Percentiles rank a stretch among this genome's conserved stretches.
Evolutionary conservation across 2,888 invertebrate genomes (phyloP).

Genomic region (Pardosa pseudoannulata): DNA sequence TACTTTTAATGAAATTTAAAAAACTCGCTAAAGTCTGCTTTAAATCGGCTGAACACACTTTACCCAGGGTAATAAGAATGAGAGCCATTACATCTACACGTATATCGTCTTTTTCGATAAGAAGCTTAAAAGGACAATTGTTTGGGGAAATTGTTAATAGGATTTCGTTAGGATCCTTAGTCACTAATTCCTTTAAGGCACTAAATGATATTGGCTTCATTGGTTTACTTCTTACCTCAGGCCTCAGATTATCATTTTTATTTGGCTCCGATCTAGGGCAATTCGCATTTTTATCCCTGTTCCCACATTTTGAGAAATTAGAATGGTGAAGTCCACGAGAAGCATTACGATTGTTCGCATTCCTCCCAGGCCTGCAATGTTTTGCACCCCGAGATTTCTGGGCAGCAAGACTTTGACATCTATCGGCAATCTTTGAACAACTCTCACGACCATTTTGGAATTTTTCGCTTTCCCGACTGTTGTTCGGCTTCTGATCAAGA

Average conservation of each 20-base stretch:
- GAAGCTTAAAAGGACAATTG: conserved; percentile 6
- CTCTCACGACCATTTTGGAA: neutral
- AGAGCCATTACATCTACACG: conserved; percentile 33
- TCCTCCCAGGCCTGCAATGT: too few relatives aligned
- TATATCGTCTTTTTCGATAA: conserved; percentile 11
- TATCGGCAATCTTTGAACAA: too few relatives aligned
- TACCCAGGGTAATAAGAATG: conserved; percentile 24
- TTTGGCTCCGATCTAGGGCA: neutral
- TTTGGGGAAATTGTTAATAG: conserved; percentile 7
- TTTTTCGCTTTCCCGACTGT: neutral
- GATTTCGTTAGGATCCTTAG: conserved; percentile 31
- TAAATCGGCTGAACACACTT: conserved; percentile 23
- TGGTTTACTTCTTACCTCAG: neutral
- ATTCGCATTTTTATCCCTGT: too few relatives aligned
- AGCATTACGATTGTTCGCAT: too few relatives aligned
- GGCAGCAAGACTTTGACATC: too few relatives aligned
- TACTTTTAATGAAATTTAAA: conserved; percentile 13
- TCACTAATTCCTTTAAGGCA: neutral
- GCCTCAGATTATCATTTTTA: neutral
- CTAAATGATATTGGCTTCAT: neutral
- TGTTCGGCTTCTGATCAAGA: too few relatives aligned
- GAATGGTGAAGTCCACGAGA: too few relatives aligned
- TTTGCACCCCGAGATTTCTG: too few relatives aligned
- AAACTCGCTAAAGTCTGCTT: conserved; percentile 9
- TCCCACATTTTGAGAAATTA: too few relatives aligned